A percentile compares a stretch with the other conserved stretches of the same genome.
Conservation (phyloP, 2,113 vertebrate genomes). For the Scophthalmus maximus region DNA sequence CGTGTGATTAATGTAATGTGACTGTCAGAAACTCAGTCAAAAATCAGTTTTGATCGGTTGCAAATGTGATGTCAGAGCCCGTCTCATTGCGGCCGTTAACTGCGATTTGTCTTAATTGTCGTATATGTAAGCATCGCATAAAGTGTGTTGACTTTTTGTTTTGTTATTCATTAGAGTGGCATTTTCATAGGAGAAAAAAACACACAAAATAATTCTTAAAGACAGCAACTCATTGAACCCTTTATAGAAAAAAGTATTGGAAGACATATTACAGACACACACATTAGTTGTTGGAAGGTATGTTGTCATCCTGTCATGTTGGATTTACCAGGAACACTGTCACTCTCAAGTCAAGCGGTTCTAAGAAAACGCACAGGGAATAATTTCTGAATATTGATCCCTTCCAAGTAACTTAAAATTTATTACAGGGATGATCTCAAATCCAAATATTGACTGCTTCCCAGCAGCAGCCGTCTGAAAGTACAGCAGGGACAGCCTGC, state of each 20-base stretch:
- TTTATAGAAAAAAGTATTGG: too few relatives aligned
- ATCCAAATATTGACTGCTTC: conserved; percentile 55
- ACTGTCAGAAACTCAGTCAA: conserved; percentile 33
- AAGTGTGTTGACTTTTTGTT: too few relatives aligned
- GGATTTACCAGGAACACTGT: conserved; percentile 29
- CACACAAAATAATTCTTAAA: too few relatives aligned
- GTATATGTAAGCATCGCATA: background rate
- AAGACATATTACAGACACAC: conserved; percentile 12
- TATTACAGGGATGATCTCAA: conserved; percentile 49
- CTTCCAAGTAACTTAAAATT: conserved; percentile 43
- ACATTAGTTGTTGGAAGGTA: background rate
- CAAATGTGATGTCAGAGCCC: conserved; percentile 40
- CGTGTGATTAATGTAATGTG: conserved; percentile 50
- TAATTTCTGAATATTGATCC: conserved; percentile 42
- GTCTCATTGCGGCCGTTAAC: conserved; percentile 16
- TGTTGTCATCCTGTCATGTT: conserved; percentile 6
- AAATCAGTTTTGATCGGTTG: conserved; percentile 48
- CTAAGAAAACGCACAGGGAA: conserved; percentile 31
- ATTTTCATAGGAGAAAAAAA: too few relatives aligned
- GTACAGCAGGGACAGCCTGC: conserved; percentile 29
- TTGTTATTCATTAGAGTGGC: too few relatives aligned
- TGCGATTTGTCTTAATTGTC: conserved; percentile 37
- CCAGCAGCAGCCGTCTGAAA: conserved; percentile 15
- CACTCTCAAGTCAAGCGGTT: conserved; percentile 10
- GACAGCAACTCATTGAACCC: too few relatives aligned